Evolutionary conservation across 1,140 invertebrate species (phyloP).

Genomic region (Pogonus chalceus): DNA sequence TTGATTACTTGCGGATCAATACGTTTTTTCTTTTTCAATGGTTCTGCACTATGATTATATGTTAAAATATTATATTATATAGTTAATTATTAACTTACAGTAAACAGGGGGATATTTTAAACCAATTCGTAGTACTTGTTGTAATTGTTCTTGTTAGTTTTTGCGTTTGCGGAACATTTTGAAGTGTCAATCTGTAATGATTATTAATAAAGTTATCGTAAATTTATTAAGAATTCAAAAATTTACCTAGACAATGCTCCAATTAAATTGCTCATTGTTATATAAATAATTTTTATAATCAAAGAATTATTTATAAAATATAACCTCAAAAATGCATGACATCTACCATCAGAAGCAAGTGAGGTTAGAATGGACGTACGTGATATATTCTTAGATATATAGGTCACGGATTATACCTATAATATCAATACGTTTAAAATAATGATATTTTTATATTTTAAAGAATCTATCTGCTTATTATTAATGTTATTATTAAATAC

Average conservation of each 20-base stretch:
- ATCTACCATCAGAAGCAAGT: too few relatives aligned
- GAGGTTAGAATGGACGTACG: too few relatives aligned
- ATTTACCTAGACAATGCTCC: not conserved
- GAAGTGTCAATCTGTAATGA: not conserved
- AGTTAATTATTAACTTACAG: conserved; percentile 11
- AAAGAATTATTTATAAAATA: too few relatives aligned
- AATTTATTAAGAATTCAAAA: too few relatives aligned
- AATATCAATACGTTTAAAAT: too few relatives aligned
- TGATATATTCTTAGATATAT: too few relatives aligned
- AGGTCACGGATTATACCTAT: too few relatives aligned
- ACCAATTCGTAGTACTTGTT: not conserved
- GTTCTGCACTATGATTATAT: conserved; percentile 52
- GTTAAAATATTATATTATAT: not conserved
- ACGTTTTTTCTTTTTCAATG: conserved; percentile 79
- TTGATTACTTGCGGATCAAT: conserved; percentile 69
- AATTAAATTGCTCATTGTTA: not conserved
- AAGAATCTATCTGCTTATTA: too few relatives aligned
- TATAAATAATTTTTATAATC: too few relatives aligned
- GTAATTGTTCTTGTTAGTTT: not conserved
- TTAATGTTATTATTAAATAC: too few relatives aligned
- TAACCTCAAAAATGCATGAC: too few relatives aligned
- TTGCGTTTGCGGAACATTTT: not conserved
- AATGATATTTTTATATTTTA: too few relatives aligned
- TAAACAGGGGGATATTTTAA: conserved; percentile 12
- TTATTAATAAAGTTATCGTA: not conserved